These are phyloP conservation scores for Xiphorhynchus elegans DNA, from an alignment of 2,113 vertebrate genomes.

Conservation along the genomic window DNA sequence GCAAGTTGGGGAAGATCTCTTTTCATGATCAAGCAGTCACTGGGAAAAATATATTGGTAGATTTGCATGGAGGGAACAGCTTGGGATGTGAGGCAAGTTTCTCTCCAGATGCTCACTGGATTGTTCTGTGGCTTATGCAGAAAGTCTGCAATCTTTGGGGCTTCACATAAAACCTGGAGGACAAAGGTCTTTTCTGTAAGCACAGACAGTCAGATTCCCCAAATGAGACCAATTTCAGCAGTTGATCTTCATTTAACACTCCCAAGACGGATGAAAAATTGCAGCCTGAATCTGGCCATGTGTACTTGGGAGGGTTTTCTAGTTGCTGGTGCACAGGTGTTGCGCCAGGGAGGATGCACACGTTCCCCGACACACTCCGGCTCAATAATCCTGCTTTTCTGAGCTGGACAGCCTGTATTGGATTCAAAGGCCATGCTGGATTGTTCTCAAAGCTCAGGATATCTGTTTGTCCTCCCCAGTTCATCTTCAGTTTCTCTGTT, in stretches of 20 bases:
- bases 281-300: neutral
- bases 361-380: neutral
- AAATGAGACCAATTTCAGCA: neutral
- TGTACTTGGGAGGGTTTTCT: neutral
- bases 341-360: neutral
- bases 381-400: neutral
- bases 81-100: neutral
- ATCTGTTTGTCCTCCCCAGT: neutral
- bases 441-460: neutral
- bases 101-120: neutral
- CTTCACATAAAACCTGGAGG: constrained; percentile 11
- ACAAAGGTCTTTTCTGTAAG: constrained; percentile 1
- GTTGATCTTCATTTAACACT: constrained; percentile 32
- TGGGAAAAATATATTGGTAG: neutral
- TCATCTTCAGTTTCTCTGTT: neutral
- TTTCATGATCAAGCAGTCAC: neutral
- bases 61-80: neutral
- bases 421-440: neutral
- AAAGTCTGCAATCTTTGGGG: neutral
- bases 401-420: neutral
- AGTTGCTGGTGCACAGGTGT: constrained; percentile 26
- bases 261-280: constrained; percentile 35
- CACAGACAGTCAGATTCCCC: neutral
- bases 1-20: neutral
- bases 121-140: neutral